Percentiles rank a stretch among this genome's conserved stretches.
Evolutionary conservation across 1,140 invertebrate species (phyloP).

Genomic region (Leptinotarsa texana): DNA sequence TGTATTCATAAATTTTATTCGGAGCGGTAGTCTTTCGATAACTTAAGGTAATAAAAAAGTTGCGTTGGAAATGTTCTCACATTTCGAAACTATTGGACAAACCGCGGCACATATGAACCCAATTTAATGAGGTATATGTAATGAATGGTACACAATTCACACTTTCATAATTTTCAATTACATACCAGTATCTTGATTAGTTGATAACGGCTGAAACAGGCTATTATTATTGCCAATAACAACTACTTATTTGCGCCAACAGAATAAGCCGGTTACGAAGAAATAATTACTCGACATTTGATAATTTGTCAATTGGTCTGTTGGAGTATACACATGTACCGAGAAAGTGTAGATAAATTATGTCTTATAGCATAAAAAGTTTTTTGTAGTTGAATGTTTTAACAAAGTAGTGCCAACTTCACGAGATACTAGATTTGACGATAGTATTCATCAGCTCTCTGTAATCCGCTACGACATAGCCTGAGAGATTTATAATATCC

Average conservation of each 20-base stretch:
- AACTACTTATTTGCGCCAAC: not conserved
- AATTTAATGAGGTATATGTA: not conserved
- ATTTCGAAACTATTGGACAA: slow-evolving; percentile 6
- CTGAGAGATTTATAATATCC: slow-evolving; percentile 9
- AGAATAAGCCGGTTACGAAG: not conserved
- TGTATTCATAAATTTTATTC: too few relatives aligned
- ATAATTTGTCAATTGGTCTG: slow-evolving; percentile 2
- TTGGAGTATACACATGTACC: not conserved
- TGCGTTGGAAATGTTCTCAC: not conserved
- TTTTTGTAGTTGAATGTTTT: not conserved
- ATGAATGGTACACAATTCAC: slow-evolving; percentile 3
- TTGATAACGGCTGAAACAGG: not conserved
- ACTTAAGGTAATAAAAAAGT: too few relatives aligned
- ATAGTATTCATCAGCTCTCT: slow-evolving; percentile 4
- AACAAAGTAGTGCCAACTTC: not conserved
- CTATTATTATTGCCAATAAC: slow-evolving; percentile 5
- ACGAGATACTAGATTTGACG: not conserved
- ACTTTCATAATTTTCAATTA: slow-evolving; percentile 6
- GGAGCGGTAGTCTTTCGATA: too few relatives aligned
- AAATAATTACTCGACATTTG: slow-evolving; percentile 4
- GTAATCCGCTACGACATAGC: not conserved
- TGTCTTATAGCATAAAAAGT: not conserved
- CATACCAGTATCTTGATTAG: not conserved
- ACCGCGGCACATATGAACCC: not conserved
- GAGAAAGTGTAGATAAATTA: not conserved